Base-by-base conservation (phyloP, 2,888 invertebrate species). In the Panzeria rudis region DNA sequence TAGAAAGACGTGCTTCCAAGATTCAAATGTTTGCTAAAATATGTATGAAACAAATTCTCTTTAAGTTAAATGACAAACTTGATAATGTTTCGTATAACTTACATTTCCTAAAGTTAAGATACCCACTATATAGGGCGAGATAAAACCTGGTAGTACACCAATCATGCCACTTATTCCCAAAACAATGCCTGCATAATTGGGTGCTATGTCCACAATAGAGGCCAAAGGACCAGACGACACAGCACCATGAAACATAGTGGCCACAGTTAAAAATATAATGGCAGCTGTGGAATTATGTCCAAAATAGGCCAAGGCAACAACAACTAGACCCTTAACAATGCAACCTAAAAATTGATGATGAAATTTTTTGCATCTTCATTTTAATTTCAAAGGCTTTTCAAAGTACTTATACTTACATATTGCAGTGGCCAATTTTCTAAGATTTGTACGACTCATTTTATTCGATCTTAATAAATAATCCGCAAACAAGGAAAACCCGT, bases 171-270 rank as follows among this genome's bases (percentile, higher is more conserved):
- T 93, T n/a, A 95, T 93, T 0, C 95, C 95, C 64, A 95, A 92
- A 2, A 94, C 92, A 35, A 95, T 93, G 86, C 94, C 94, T 90
- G 92, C 90, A 92, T 93, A 91, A 90, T 95, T 95, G 0, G 95
- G 95, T 78, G 95, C 94, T 64, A 96, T 93, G 87, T 96, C 96
- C 9, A 96, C 95, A 78, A 95, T 93, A 72, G 94, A 94, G 3
- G 95, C 94, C 41, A 95, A 91, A 1, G 95, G 94, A 0, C 95
- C 95, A 0, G 95, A 94, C 0, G 95, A 95, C 2, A 95, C 94
- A 0, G 95, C 94, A 0, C 96, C 96, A 88, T 95, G 95, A 8
- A 94, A 92, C 52, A 94, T 94, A 1, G 94, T 94, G 0, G 95
- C 95, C n/a, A 94, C 86, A 47, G 94, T 94, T 85, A 96, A 92